A percentile compares a stretch with the other conserved stretches of the same genome.
Evolutionary conservation across 1,140 invertebrate species (phyloP).

Genomic region (Metaphire vulgaris): DNA sequence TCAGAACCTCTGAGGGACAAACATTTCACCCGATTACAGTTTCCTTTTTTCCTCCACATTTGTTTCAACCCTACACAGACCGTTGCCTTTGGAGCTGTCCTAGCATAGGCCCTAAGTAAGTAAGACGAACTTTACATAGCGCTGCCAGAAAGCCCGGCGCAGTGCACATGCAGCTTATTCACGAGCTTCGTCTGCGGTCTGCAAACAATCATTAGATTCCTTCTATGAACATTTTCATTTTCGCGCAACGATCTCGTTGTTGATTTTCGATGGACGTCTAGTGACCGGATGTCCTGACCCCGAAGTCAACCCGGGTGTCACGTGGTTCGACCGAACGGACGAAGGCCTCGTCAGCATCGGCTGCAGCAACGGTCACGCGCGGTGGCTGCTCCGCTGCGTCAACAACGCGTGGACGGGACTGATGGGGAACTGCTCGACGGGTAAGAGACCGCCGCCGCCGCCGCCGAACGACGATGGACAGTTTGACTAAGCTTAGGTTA

Average conservation of each 20-base stretch:
- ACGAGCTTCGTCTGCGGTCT: neutral
- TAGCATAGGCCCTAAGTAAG: no score
- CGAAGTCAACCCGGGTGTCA: neutral
- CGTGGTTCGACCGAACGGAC: neutral
- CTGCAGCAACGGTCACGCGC: neutral
- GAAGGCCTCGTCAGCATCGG: neutral
- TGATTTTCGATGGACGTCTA: no score
- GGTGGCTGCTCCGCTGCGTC: neutral
- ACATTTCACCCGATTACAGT: no score
- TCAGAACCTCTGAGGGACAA: no score
- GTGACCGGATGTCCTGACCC: neutral
- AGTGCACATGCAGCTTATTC: neutral
- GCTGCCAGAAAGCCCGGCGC: neutral
- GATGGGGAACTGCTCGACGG: neutral
- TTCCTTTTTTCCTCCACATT: no score
- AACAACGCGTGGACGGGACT: neutral
- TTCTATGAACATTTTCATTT: no score
- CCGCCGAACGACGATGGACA: no score
- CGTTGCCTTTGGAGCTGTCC: no score
- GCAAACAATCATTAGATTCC: no score
- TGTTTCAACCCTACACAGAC: no score
- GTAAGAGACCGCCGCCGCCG: neutral
- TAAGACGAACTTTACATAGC: neutral
- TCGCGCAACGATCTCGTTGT: no score
- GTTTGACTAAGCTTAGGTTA: neutral